phyloP scores from a whole-genome alignment of 2,113 vertebrate genomes.

The Chaenocephalus aceratus region DNA sequence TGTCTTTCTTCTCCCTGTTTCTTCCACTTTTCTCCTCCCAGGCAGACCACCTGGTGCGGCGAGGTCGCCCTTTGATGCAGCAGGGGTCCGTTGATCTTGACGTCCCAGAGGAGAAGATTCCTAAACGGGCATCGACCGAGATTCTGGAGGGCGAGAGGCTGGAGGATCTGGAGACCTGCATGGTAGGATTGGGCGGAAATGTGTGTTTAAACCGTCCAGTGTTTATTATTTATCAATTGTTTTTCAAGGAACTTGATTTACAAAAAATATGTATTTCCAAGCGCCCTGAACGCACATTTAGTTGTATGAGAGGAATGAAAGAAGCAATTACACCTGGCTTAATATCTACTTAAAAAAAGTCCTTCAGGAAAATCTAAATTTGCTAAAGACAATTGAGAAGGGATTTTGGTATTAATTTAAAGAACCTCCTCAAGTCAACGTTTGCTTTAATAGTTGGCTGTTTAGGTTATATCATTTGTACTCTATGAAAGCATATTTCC shows the following conservation, averaged over 20 bases:
- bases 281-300: neutral
- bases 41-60: conserved; percentile 92
- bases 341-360: neutral
- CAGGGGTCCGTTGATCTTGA: conserved; percentile 90
- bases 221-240: neutral
- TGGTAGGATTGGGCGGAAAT: conserved; percentile 85
- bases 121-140: conserved; percentile 87
- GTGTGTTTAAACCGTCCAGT: neutral
- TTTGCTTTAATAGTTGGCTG: neutral
- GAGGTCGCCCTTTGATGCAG: conserved; percentile 87
- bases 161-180: conserved; percentile 94
- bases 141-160: conserved; percentile 91
- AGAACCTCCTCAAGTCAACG: neutral
- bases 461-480: neutral
- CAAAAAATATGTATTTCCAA: neutral
- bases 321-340: neutral
- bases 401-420: neutral
- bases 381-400: neutral
- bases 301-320: neutral
- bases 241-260: neutral
- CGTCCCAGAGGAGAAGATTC: conserved; percentile 86
- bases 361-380: neutral
- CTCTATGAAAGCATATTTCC: neutral
- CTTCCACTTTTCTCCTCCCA: conserved; percentile 53
- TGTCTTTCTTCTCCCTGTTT: neutral